These are phyloP conservation scores for Perithous albicinctus DNA, from an alignment of 2,888 invertebrate genomes.

Conservation along the genomic window DNA sequence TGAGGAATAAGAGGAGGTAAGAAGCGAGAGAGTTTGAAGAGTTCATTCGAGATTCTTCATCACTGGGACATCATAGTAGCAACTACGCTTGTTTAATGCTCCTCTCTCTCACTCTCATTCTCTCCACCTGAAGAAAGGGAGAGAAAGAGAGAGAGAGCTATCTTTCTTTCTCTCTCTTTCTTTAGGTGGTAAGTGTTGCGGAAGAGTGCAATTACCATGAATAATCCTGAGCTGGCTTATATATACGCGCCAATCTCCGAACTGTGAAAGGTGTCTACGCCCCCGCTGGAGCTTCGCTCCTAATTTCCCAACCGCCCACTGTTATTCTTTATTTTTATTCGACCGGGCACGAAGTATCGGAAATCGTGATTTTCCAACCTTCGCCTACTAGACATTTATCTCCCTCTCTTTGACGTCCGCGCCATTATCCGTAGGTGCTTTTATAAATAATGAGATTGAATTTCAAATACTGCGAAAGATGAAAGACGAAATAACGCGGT, in stretches of 20 bases:
- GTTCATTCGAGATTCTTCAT: background rate
- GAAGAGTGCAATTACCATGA: constrained; percentile 52
- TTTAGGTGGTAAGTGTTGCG: background rate
- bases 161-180: too few species aligned
- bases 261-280: constrained; percentile 9
- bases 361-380: background rate
- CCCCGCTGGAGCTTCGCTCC: background rate
- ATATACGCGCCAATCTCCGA: constrained; percentile 24
- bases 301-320: constrained; percentile 2
- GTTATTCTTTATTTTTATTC: constrained; percentile 65
- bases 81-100: background rate
- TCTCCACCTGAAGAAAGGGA: too few species aligned
- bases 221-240: constrained; percentile 46
- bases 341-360: constrained; percentile 43
- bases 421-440: background rate
- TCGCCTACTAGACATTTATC: background rate
- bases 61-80: background rate
- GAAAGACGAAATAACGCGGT: too few species aligned
- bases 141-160: too few species aligned
- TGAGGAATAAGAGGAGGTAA: background rate
- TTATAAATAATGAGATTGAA: background rate
- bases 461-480: too few species aligned
- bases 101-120: too few species aligned
- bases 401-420: background rate
- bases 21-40: background rate